These are phyloP conservation scores for Arrhamphus sclerolepis DNA, from an alignment of 2,797 vertebrate genomes.

Conservation along the genomic window DNA sequence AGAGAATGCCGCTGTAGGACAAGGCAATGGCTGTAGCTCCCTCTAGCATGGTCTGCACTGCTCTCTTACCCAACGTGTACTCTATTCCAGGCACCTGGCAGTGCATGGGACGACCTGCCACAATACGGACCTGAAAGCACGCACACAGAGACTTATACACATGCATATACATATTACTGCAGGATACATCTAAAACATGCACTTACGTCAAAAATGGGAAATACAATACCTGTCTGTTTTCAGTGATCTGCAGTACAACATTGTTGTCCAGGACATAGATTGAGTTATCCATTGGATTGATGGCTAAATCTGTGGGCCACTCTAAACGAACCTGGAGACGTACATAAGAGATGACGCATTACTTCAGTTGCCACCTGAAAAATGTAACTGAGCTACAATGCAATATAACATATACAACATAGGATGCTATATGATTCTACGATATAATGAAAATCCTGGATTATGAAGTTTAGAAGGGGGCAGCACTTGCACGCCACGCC, in stretches of 20 bases:
- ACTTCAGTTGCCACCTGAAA: background rate
- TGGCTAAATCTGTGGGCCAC: slow-evolving; percentile 96
- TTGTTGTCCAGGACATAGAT: slow-evolving; percentile 98
- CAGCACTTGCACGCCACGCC: no score
- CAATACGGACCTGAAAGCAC: slow-evolving; percentile 88
- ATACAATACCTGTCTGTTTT: slow-evolving; percentile 85
- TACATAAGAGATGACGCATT: background rate
- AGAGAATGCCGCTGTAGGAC: slow-evolving; percentile 95
- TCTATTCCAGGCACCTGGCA: slow-evolving; percentile 97
- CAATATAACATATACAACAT: no score
- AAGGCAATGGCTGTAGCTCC: slow-evolving; percentile 93
- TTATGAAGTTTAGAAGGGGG: no score
- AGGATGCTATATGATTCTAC: no score
- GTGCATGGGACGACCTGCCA: slow-evolving; percentile 96
- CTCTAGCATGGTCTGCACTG: slow-evolving; percentile 93
- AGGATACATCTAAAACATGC: background rate
- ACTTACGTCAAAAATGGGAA: background rate
- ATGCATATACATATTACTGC: no score
- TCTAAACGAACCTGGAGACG: slow-evolving; percentile 90
- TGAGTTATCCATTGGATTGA: slow-evolving; percentile 99
- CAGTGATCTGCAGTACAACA: slow-evolving; percentile 96
- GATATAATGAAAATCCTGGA: no score
- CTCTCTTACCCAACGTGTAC: slow-evolving; percentile 89
- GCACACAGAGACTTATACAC: background rate
- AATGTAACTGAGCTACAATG: no score